Evolutionary conservation across 2,113 vertebrate genomes (phyloP), one percentile per base, ranked within the genome.

Genomic region (Columba livia): DNA sequence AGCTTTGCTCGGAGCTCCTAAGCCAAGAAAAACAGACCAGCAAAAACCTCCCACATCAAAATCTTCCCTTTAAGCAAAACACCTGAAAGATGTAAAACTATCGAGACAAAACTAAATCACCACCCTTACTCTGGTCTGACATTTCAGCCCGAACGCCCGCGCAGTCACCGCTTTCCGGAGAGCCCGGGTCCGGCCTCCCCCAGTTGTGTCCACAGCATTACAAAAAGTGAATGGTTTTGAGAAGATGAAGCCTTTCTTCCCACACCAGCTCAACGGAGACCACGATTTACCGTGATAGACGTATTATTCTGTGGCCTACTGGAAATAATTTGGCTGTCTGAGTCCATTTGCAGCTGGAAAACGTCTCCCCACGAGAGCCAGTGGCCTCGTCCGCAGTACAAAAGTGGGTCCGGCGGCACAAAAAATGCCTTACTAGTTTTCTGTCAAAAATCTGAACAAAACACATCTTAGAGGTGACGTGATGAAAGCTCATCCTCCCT

Each of bases 251-350:
- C 31, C 90, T 95, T 78, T 67, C 94, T 47, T 19, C 19, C 44
- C 88, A 51, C 34, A 19, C 31, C 71, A 17, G 81, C 78, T 53
- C 54, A 20, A 28, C 1, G 0, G 58, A 82, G n/a, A 12, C 9
- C 36, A 2, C 56, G 79, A 36, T 91, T 93, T 88, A 29, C 85
- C 14, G 0, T 25, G 85, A 80, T 60, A 25, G 69, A 8, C 74
- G 82, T 56, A 4, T 64, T 89, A 70, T 82, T 82, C 78, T 79
- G 80, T 53, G 91, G 84, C 91, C 84, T 94, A 92, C 94, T 95
- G 94, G 94, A 96, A 94, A 94, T 88, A 67, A 94, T 94, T 92
- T 88, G 75, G 64, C 92, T 89, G 56, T 86, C 94, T 90, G 64
- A 32, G 89, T 50, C 87, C 74, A 74, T 91, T 96, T 94, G 64